Base-by-base conservation (phyloP, 2,113 vertebrate species). In the Caloenas nicobarica region DNA sequence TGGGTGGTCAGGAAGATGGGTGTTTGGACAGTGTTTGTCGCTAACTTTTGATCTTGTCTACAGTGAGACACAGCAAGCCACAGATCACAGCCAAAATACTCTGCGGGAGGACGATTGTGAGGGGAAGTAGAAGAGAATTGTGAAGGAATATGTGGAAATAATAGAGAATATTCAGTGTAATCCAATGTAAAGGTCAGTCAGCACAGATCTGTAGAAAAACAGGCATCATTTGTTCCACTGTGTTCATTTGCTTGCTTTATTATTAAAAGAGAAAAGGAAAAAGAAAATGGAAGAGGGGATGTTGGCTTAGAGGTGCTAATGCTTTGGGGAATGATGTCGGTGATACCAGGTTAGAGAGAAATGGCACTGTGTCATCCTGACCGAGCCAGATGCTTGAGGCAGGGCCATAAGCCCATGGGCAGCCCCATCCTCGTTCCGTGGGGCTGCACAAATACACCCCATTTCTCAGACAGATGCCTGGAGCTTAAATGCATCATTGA, bases 91-190 rank as follows among this genome's bases (percentile, higher is more conserved):
- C 25, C 72, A 85, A 11, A 84, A 56, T 68, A 60, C 19, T 19
- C 19, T 56, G 13, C 3, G 6, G 44, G 60, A 74, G 29, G 21
- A 60, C 0, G 0, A 13, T 17, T 79, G 53, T 61, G 53, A 48
- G 38, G 40, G 53, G 50, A 82, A 76, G 28, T 31, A 42, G 33
- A 91, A 69, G 50, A 24, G 40, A 70, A 65, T 82, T 88, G 89
- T 88, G 74, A 90, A 88, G 68, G 50, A 73, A 21, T 83, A 62
- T 34, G 40, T 86, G 68, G 46, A 86, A 93, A 72, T 89, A 8
- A 46, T 36, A 36, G 79, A 62, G 51, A 86, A 44, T 29, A 23
- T 73, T 88, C 29, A 21, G 22, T 31, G 16, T 88, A 70, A 70
- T 80, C 14, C 26, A 58, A 40, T 82, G 72, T 72, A 94, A 88